These are phyloP conservation scores for Arion vulgaris DNA, from an alignment of 1,140 invertebrate genomes.

Conservation along the genomic window DNA sequence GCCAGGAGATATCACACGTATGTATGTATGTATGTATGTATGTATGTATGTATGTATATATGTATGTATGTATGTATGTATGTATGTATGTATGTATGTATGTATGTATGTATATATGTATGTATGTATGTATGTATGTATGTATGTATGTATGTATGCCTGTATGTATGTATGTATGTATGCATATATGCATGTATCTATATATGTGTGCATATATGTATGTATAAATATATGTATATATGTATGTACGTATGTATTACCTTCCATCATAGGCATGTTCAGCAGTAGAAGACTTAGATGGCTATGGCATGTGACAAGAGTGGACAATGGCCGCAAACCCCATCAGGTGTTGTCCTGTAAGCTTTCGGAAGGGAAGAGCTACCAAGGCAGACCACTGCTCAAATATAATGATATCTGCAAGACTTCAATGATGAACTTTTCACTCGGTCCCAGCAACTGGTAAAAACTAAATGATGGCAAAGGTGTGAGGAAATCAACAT, in stretches of 20 bases:
- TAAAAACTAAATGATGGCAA: too few species aligned
- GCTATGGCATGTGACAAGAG: too few species aligned
- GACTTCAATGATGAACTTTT: too few species aligned
- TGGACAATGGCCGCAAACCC: too few species aligned
- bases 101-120: slow-evolving; percentile 22
- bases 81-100: slow-evolving; percentile 26
- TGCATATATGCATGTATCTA: slow-evolving; percentile 12
- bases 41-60: slow-evolving; percentile 22
- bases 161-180: neutral
- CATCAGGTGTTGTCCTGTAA: too few species aligned
- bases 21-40: slow-evolving; percentile 27
- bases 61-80: slow-evolving; percentile 25
- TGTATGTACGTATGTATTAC: neutral
- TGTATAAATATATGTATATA: slow-evolving; percentile 7
- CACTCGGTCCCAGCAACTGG: too few species aligned
- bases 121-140: slow-evolving; percentile 1
- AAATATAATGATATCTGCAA: too few species aligned
- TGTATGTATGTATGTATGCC: neutral
- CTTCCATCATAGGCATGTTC: too few species aligned
- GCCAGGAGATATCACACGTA: neutral
- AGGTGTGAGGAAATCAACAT: too few species aligned
- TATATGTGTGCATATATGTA: slow-evolving; percentile 10
- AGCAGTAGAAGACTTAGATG: too few species aligned
- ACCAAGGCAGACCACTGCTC: too few species aligned
- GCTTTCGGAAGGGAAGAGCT: too few species aligned